phyloP scores from a whole-genome alignment of 1,140 invertebrate genomes.

The Batillaria attramentaria region DNA sequence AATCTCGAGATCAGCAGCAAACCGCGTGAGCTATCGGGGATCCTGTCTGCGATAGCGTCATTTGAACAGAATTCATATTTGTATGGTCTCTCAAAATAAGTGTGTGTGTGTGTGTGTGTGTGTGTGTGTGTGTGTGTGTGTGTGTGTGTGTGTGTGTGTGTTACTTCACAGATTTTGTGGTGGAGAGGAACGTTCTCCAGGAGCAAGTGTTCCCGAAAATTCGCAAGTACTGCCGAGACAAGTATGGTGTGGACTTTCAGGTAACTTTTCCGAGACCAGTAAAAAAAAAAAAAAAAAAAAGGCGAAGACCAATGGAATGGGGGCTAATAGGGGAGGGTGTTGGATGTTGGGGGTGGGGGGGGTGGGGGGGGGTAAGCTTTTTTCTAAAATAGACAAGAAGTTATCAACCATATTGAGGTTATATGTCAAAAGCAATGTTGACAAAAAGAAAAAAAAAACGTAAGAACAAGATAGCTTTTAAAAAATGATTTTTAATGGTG shows the following conservation, averaged over 20 bases:
- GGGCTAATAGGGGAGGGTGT: too few relatives aligned
- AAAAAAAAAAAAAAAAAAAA: not conserved
- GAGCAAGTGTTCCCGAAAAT: conserved; percentile 96
- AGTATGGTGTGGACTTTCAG: conserved; percentile 97
- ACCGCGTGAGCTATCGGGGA: too few relatives aligned
- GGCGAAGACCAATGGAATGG: too few relatives aligned
- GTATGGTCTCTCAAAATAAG: not conserved
- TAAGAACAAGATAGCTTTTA: too few relatives aligned
- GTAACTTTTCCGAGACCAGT: conserved; percentile 74
- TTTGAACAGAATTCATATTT: not conserved
- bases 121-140: not conserved
- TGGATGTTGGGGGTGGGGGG: too few relatives aligned
- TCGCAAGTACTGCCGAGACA: conserved; percentile 96
- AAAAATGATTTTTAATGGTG: too few relatives aligned
- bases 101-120: conserved; percentile 4
- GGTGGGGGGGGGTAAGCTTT: too few relatives aligned
- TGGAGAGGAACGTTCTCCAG: conserved; percentile 97
- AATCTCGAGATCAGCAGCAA: too few relatives aligned
- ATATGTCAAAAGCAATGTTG: too few relatives aligned
- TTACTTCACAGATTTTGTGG: conserved; percentile 85
- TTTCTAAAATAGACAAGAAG: too few relatives aligned
- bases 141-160: not conserved
- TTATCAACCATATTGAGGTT: too few relatives aligned
- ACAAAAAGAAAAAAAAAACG: too few relatives aligned
- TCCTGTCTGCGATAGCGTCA: not conserved